These are phyloP conservation scores for Salpingus planirostris DNA, from an alignment of 2,888 invertebrate species.

Conservation along the genomic window DNA sequence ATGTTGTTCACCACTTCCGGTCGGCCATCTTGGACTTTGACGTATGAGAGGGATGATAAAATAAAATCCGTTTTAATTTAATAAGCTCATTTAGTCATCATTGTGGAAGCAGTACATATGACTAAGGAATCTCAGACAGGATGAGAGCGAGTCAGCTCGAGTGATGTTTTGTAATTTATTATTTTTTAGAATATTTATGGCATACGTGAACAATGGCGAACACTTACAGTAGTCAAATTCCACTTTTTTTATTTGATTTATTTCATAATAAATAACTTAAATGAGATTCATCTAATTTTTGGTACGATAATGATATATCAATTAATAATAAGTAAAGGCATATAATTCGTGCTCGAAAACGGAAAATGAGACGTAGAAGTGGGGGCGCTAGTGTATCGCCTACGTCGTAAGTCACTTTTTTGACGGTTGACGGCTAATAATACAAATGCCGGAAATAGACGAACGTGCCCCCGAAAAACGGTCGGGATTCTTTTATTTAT, in stretches of 20 bases:
- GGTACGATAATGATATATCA: slow-evolving; percentile 12
- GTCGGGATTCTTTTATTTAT: too few species aligned
- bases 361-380: background rate
- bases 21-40: too few species aligned
- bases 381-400: too few species aligned
- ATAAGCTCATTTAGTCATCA: slow-evolving; percentile 41
- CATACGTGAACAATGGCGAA: slow-evolving; percentile 35
- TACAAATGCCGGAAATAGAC: too few species aligned
- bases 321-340: slow-evolving; percentile 13
- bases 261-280: slow-evolving; percentile 25
- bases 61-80: slow-evolving; percentile 22
- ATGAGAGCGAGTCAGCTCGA: slow-evolving; percentile 23
- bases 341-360: slow-evolving; percentile 18
- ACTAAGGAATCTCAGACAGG: slow-evolving; percentile 35
- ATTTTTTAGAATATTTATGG: slow-evolving; percentile 33
- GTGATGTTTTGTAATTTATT: too few species aligned
- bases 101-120: slow-evolving; percentile 39
- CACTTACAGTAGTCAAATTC: slow-evolving; percentile 25
- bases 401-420: too few species aligned
- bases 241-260: slow-evolving; percentile 8
- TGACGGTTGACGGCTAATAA: too few species aligned
- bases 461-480: too few species aligned
- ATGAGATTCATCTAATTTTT: slow-evolving; percentile 12
- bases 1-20: too few species aligned
- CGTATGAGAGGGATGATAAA: too few species aligned